Base-by-base conservation (phyloP, 2,113 vertebrate genomes). In the Peromyscus californicus region DNA sequence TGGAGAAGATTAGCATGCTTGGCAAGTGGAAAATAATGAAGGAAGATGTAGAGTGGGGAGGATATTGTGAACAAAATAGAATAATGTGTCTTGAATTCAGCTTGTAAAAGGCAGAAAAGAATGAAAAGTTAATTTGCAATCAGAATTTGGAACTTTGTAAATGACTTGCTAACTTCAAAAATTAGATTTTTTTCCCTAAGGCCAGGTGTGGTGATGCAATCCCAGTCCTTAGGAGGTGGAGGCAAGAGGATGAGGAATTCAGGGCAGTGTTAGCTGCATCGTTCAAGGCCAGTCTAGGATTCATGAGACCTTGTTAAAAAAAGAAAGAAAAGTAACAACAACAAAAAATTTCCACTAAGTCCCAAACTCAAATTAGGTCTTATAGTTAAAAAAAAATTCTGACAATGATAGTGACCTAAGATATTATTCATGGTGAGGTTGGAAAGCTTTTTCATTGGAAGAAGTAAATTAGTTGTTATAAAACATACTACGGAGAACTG, bases 1-100 rank as follows among this genome's bases (percentile, higher is more conserved):
- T 87, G 61, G 70, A 96, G 95, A 89, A 87, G 85, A 93, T 91
- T 86, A 96, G 82, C 93, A 95, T 79, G n/a, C 48, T 83, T 96
- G 85, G 82, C 33, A 89, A 94, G 97, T 63, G 13, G 89, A 48
- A 89, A 96, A 95, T 95, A 88, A 96, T 21, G 48, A 97, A 79
- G 57, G 72, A 70, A 91, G 79, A 78, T 59, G 70, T 57, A 22
- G 75, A 54, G 57, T 10, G 51, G 78, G 79, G 36, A 67, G 48
- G 78, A 70, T 59, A 8, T 65, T 9, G 0, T 39, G 89, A 95
- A 61, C 42, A 31, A 86, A 93, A 31, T 24, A 78, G 45, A n/a
- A 75, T 54, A 36, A 29, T 10, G 21, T 65, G 54, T 54, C 45
- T 97, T 61, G 67, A 63, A 90, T 82, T 89, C 54, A 61, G 90